Evolutionary conservation across 2,797 vertebrate genomes (phyloP).

Genomic region (Bovichtus diacanthus): DNA sequence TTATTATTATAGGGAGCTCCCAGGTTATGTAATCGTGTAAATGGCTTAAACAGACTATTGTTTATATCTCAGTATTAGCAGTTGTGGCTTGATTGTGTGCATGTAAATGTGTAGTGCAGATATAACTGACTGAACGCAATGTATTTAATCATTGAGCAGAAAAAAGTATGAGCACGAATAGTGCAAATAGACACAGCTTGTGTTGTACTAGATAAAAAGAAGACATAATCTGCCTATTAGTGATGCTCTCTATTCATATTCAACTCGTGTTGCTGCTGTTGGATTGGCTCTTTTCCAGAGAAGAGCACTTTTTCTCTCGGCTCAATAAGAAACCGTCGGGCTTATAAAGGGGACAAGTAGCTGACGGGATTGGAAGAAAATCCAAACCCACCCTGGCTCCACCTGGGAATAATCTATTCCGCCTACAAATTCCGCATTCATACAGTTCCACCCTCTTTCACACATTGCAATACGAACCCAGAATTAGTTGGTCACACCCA

Average conservation of each 20-base stretch:
- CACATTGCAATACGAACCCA: neutral
- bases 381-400: conserved; percentile 26
- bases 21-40: conserved; percentile 47
- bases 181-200: conserved; percentile 15
- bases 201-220: conserved; percentile 20
- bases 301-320: conserved; percentile 24
- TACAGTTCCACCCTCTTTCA: conserved; percentile 13
- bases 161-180: conserved; percentile 2
- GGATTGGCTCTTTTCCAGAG: conserved; percentile 25
- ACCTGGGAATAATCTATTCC: conserved; percentile 37
- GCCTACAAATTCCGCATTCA: conserved; percentile 24
- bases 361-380: conserved; percentile 24
- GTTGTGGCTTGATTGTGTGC: conserved; percentile 15
- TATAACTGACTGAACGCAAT: conserved; percentile 9
- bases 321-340: conserved; percentile 56
- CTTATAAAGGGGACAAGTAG: conserved; percentile 43
- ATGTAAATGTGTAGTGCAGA: conserved; percentile 29
- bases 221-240: conserved; percentile 40
- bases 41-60: conserved; percentile 37
- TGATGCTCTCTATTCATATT: conserved; percentile 46
- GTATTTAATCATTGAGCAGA: conserved; percentile 23
- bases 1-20: conserved; percentile 32
- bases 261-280: conserved; percentile 28
- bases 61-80: conserved; percentile 43
- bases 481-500: conserved; percentile 23